Conservation (phyloP, 2,113 vertebrate genomes). For the Gallinago media region DNA sequence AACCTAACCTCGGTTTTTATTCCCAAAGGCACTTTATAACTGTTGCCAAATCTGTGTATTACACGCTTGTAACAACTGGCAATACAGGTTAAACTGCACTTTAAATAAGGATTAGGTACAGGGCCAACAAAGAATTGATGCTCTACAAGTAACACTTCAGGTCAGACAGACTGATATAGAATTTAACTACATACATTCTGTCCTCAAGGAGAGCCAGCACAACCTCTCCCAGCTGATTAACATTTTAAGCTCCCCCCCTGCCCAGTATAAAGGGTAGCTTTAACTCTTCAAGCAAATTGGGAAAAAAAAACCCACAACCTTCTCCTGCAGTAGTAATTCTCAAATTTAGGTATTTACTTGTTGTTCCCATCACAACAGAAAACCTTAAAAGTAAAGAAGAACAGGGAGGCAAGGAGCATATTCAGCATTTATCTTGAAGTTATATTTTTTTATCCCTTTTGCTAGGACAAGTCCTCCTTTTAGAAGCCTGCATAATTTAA, state of each 20-base stretch:
- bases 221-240: not conserved
- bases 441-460: not conserved
- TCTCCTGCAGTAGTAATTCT: not conserved
- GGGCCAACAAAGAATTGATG: not conserved
- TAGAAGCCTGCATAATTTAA: constrained; percentile 6
- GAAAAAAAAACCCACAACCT: not conserved
- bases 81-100: constrained; percentile 33
- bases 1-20: not conserved
- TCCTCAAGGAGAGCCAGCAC: not conserved
- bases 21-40: not conserved
- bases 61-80: constrained; percentile 3
- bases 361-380: not conserved
- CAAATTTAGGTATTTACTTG: not conserved
- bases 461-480: not conserved
- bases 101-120: not conserved
- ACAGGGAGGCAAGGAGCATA: not conserved
- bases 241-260: not conserved
- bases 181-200: not conserved
- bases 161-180: not conserved
- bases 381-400: not conserved
- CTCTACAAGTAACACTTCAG: not conserved
- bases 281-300: not conserved
- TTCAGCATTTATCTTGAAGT: not conserved
- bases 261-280: not conserved
- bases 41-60: not conserved